Conservation (phyloP, 2,888 invertebrate species). For the Plebejus melissa region DNA sequence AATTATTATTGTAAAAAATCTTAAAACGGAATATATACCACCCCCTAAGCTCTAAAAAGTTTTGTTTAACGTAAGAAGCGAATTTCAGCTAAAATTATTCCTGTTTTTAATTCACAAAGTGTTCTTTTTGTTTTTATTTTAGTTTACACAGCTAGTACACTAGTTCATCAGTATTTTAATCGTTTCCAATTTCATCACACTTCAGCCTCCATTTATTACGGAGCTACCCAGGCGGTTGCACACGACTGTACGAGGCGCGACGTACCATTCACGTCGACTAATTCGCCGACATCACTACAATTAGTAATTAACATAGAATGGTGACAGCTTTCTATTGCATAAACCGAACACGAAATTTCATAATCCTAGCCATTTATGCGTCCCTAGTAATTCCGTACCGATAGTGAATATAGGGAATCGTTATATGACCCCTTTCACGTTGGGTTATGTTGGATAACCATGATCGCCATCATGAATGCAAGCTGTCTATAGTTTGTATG, state of each 20-base stretch:
- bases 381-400: slow-evolving; percentile 28
- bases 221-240: slow-evolving; percentile 17
- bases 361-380: slow-evolving; percentile 33
- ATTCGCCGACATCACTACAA: slow-evolving; percentile 45
- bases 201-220: not conserved
- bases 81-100: too few species aligned
- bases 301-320: slow-evolving; percentile 59
- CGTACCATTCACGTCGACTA: slow-evolving; percentile 36
- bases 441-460: too few species aligned
- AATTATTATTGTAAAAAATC: too few species aligned
- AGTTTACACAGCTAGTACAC: too few species aligned
- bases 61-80: too few species aligned
- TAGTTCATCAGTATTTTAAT: not conserved
- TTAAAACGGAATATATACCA: too few species aligned
- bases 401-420: not conserved
- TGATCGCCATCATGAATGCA: too few species aligned
- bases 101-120: too few species aligned
- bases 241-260: slow-evolving; percentile 20
- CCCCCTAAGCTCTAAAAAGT: too few species aligned
- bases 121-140: too few species aligned
- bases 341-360: slow-evolving; percentile 37
- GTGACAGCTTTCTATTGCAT: slow-evolving; percentile 40
- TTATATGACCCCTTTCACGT: too few species aligned
- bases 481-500: too few species aligned
- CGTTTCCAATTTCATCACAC: not conserved